Conservation (phyloP, 2,113 vertebrate species). For the Trichomycterus rosablanca region DNA sequence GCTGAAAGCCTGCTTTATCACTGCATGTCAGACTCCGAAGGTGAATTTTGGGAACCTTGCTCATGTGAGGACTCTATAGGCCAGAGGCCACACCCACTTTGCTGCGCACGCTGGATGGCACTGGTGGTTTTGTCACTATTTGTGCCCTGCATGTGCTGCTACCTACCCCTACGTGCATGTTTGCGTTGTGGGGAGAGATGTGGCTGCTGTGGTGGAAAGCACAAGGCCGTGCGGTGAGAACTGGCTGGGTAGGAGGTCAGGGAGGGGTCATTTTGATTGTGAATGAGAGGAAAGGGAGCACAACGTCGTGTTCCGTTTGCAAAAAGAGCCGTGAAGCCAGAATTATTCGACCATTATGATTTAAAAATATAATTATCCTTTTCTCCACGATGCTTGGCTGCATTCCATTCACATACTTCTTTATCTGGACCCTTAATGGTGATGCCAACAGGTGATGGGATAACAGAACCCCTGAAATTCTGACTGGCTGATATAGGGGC, state of each 20-base stretch:
- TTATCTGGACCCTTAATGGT: conserved; percentile 56
- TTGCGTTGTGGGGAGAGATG: conserved; percentile 85
- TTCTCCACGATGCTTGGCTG: conserved; percentile 58
- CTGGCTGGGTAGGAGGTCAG: conserved; percentile 44
- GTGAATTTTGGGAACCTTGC: conserved; percentile 91
- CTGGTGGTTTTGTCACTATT: conserved; percentile 81
- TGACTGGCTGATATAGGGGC: conserved; percentile 45
- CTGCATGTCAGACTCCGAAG: conserved; percentile 93
- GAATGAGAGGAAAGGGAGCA: conserved; percentile 10
- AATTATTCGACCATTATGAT: conserved; percentile 36
- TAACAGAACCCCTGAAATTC: conserved; percentile 1
- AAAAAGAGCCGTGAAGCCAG: conserved; percentile 43
- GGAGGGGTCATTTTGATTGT: conserved; percentile 29
- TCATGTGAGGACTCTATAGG: conserved; percentile 82
- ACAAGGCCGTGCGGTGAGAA: conserved; percentile 87
- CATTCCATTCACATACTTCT: conserved; percentile 58
- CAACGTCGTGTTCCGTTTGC: no score
- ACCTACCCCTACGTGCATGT: conserved; percentile 84
- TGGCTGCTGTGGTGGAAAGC: conserved; percentile 85
- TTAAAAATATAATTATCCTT: conserved; percentile 7
- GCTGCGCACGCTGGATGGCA: conserved; percentile 84
- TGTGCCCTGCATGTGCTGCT: conserved; percentile 94
- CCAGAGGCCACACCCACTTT: conserved; percentile 74
- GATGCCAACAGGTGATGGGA: background rate
- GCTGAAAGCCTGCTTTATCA: conserved; percentile 91